Conservation (phyloP, 2,113 vertebrate genomes). For the Alouatta palliata region DNA sequence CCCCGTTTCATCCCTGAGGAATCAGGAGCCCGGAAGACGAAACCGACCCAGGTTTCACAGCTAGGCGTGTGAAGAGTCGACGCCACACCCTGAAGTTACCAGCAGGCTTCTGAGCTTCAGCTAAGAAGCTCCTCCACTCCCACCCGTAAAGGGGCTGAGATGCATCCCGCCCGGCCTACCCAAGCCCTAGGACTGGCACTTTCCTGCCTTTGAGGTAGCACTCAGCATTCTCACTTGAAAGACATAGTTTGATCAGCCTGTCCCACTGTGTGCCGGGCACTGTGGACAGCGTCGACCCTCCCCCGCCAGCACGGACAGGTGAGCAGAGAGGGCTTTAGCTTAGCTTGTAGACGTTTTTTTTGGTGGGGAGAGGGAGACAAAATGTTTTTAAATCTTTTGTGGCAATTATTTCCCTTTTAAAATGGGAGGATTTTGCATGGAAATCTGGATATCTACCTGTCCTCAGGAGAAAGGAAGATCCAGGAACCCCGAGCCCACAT, state of each 20-base stretch:
- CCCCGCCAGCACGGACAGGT: rapidly evolving
- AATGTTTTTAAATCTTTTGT: background rate
- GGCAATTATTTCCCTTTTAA: background rate
- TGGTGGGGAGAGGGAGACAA: too few relatives aligned
- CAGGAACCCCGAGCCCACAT: background rate
- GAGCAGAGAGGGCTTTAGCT: too few relatives aligned
- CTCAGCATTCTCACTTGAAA: background rate
- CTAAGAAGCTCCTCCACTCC: too few relatives aligned
- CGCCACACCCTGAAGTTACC: rapidly evolving
- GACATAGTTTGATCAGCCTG: rapidly evolving
- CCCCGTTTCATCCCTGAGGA: too few relatives aligned
- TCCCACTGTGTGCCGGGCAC: background rate
- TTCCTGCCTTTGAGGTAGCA: background rate
- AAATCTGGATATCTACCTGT: background rate
- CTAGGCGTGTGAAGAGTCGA: too few relatives aligned
- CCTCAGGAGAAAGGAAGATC: background rate
- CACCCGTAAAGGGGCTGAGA: background rate
- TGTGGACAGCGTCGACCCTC: rapidly evolving
- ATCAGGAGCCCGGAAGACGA: rapidly evolving
- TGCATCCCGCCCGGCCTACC: rapidly evolving
- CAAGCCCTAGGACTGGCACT: rapidly evolving
- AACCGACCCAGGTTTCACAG: too few relatives aligned
- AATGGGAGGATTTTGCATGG: background rate
- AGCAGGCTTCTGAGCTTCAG: background rate
- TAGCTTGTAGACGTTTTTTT: background rate